Evolutionary conservation across 1,140 invertebrate genomes (phyloP), one percentile per base, ranked within the genome.

Genomic region (Drosophila leontia): DNA sequence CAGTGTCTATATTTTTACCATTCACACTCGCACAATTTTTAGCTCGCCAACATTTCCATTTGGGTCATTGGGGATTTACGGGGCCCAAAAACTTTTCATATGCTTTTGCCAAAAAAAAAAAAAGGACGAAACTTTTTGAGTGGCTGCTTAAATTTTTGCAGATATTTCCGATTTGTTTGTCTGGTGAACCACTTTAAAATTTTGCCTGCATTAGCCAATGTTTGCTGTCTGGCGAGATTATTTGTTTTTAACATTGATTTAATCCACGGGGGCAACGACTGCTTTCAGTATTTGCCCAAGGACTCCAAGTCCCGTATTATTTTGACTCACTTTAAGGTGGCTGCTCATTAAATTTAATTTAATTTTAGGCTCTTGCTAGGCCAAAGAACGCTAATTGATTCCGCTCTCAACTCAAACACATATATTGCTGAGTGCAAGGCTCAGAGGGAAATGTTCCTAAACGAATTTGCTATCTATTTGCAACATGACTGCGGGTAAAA

Each of bases 381-480:
- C 37, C 48, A 7, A 55, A 45, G 23, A 37, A 37, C 32, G 48
- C 23, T 70, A 70, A 70, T 69, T 70, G 67, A 69, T 55, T 68
- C 35, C n/a, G 39, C 23, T 67, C 41, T 17, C 58, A 63, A 8
- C 23, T 23, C 32, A 47, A 53, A 51, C 39, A 45, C 62, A 53
- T 15, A 45, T 7, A 55, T 51, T 53, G 55, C 39, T 17, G 47
- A 69, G 61, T 32, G 37, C 37, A 32, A 45, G 15, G 67, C 67
- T 68, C 67, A 37, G 48, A 44, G 67, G 62, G n/a, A 70, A 45
- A 70, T 39, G 32, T 8, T 70, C 32, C 19, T 68, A 70, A 70
- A 45, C 67, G 67, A 68, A 70, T 70, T 70, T 70, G 63, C 63
- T 70, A 68, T 70, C 67, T 70, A 70, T 70, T 70, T 70, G 39